Evolutionary conservation across 2,888 invertebrate species (phyloP).

Genomic region (Caenorhabditis angaria): DNA sequence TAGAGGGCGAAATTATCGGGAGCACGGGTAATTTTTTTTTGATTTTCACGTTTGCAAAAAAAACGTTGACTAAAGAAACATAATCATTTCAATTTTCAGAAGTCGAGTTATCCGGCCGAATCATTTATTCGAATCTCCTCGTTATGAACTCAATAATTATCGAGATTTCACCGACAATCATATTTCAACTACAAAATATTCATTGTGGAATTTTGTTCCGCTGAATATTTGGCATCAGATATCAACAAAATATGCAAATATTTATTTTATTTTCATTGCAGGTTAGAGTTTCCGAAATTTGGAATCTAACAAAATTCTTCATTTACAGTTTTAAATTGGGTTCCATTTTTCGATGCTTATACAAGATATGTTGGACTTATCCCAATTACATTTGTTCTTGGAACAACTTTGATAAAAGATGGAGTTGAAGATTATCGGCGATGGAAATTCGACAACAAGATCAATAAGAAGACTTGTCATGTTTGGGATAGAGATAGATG

Average conservation of each 20-base stretch:
- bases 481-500: slow-evolving; percentile 76
- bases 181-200: slow-evolving; percentile 93
- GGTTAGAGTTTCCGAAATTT: slow-evolving; percentile 85
- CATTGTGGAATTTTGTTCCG: slow-evolving; percentile 90
- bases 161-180: slow-evolving; percentile 81
- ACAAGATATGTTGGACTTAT: slow-evolving; percentile 77
- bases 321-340: slow-evolving; percentile 57
- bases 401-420: slow-evolving; percentile 91
- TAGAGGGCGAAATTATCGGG: slow-evolving; percentile 29
- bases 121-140: slow-evolving; percentile 45
- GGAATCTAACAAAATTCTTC: not conserved
- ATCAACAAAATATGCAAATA: slow-evolving; percentile 89
- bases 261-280: slow-evolving; percentile 96
- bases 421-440: slow-evolving; percentile 93
- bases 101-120: slow-evolving; percentile 50
- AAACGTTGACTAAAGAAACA: slow-evolving; percentile 1
- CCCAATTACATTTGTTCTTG: slow-evolving; percentile 91
- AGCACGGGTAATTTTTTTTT: slow-evolving; percentile 34
- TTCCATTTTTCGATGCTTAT: slow-evolving; percentile 61
- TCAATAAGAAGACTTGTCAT: slow-evolving; percentile 90
- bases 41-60: slow-evolving; percentile 5
- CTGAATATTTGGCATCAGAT: slow-evolving; percentile 83
- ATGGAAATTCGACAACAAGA: slow-evolving; percentile 88
- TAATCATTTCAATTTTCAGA: slow-evolving; percentile 21
- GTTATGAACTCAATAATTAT: slow-evolving; percentile 60